Evolutionary conservation across 2,797 vertebrate species (phyloP).

Genomic region (Ctenochaetus hawaiiensis): DNA sequence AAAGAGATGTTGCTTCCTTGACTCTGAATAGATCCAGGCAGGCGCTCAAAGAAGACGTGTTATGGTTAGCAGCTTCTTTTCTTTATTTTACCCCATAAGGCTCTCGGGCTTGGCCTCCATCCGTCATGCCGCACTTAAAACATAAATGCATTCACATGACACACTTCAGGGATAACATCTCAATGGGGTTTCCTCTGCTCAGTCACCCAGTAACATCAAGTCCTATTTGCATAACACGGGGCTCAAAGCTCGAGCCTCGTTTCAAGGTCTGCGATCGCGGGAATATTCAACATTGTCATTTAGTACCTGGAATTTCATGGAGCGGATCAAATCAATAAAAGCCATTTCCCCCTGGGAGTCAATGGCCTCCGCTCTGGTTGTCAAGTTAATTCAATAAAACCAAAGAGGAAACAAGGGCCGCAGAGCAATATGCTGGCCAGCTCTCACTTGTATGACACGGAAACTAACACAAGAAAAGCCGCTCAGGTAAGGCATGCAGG

Average conservation of each 20-base stretch:
- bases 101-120: slow-evolving; percentile 49
- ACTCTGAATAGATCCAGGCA: slow-evolving; percentile 64
- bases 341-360: slow-evolving; percentile 66
- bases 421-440: slow-evolving; percentile 29
- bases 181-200: slow-evolving; percentile 60
- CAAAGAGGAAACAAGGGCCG: slow-evolving; percentile 22
- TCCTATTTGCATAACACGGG: slow-evolving; percentile 68
- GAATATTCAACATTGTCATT: slow-evolving; percentile 55
- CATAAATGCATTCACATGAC: slow-evolving; percentile 71
- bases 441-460: slow-evolving; percentile 20
- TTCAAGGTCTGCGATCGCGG: slow-evolving; percentile 6
- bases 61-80: slow-evolving; percentile 71
- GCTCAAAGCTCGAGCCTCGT: slow-evolving; percentile 30
- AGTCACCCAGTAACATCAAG: slow-evolving; percentile 65
- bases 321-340: slow-evolving; percentile 69
- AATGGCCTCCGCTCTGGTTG: slow-evolving; percentile 38
- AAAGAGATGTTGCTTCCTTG: slow-evolving; percentile 67
- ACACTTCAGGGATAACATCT: slow-evolving; percentile 71
- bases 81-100: slow-evolving; percentile 52
- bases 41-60: slow-evolving; percentile 61
- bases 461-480: slow-evolving; percentile 1
- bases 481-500: slow-evolving; percentile 31
- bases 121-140: slow-evolving; percentile 56
- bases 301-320: slow-evolving; percentile 65
- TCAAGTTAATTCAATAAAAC: slow-evolving; percentile 69